phyloP scores from a whole-genome alignment of 2,888 invertebrate genomes.

The Caenorhabditis macrosperma region DNA sequence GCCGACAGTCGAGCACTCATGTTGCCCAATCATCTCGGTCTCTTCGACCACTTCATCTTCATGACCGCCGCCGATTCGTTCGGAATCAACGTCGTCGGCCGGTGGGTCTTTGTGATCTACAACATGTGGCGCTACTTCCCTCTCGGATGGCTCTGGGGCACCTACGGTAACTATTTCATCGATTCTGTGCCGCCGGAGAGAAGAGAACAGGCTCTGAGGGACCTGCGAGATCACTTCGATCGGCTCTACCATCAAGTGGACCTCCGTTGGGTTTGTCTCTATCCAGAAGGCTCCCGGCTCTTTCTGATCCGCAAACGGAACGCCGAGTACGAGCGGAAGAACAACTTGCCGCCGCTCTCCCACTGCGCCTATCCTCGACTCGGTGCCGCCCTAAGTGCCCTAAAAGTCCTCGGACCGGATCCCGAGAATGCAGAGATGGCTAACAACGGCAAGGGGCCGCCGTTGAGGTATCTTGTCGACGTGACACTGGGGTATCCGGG shows the following conservation, averaged over 20 bases:
- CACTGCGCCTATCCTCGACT: slow-evolving; percentile 91
- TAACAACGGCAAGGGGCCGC: slow-evolving; percentile 55
- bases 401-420: slow-evolving; percentile 83
- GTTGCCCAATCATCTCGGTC: slow-evolving; percentile 69
- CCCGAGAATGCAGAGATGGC: slow-evolving; percentile 30
- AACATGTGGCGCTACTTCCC: slow-evolving; percentile 73
- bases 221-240: slow-evolving; percentile 82
- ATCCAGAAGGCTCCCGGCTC: slow-evolving; percentile 68
- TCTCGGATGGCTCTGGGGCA: slow-evolving; percentile 69
- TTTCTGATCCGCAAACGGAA: slow-evolving; percentile 66
- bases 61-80: slow-evolving; percentile 64
- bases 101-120: slow-evolving; percentile 72
- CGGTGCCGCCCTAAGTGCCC: slow-evolving; percentile 90
- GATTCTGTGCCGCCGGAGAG: slow-evolving; percentile 62
- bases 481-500: slow-evolving; percentile 72
- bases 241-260: slow-evolving; percentile 37
- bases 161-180: slow-evolving; percentile 73
- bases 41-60: slow-evolving; percentile 72
- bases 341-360: slow-evolving; percentile 88
- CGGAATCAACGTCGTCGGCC: slow-evolving; percentile 44
- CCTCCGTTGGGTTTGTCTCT: slow-evolving; percentile 49
- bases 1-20: slow-evolving; percentile 65
- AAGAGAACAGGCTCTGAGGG: slow-evolving; percentile 87
- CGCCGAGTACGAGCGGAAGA: slow-evolving; percentile 85
- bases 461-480: slow-evolving; percentile 72